phyloP scores from a whole-genome alignment of 2,888 invertebrate genomes.

The Drosophila cracens region DNA sequence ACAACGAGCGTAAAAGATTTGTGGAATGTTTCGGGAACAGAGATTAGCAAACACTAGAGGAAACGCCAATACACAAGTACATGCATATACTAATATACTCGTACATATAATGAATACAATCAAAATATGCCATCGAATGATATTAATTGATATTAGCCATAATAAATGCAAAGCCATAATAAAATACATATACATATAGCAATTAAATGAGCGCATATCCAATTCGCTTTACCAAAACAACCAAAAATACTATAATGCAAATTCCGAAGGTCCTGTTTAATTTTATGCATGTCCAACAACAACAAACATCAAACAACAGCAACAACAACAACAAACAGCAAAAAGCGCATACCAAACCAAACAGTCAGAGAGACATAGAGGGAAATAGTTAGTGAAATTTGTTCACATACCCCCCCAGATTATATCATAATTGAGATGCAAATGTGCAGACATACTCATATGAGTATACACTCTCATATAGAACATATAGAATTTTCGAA shows the following conservation, averaged over 20 bases:
- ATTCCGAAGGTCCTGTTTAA: conserved; percentile 31
- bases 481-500: conserved; percentile 2
- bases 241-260: conserved; percentile 26
- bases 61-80: conserved; percentile 40
- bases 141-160: conserved; percentile 76
- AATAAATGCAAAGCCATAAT: conserved; percentile 48
- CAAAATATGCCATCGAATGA: conserved; percentile 79
- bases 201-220: conserved; percentile 27
- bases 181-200: conserved; percentile 32
- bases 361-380: conserved; percentile 3
- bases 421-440: conserved; percentile 12
- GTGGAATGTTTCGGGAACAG: conserved; percentile 18
- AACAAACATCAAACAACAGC: conserved; percentile 8
- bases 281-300: conserved; percentile 38
- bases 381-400: conserved; percentile 4
- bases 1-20: conserved; percentile 31
- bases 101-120: conserved; percentile 67
- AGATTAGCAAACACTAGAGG: conserved; percentile 40
- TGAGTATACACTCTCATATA: not conserved
- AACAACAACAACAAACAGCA: conserved; percentile 15
- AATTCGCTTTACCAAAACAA: conserved; percentile 22
- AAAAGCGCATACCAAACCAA: conserved; percentile 12
- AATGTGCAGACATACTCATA: conserved; percentile 10
- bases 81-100: conserved; percentile 40
- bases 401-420: not conserved